Percentiles rank a stretch among this genome's conserved stretches.
phyloP scores from a whole-genome alignment of 2,113 vertebrate genomes.

The Clarias macrocephalus region DNA sequence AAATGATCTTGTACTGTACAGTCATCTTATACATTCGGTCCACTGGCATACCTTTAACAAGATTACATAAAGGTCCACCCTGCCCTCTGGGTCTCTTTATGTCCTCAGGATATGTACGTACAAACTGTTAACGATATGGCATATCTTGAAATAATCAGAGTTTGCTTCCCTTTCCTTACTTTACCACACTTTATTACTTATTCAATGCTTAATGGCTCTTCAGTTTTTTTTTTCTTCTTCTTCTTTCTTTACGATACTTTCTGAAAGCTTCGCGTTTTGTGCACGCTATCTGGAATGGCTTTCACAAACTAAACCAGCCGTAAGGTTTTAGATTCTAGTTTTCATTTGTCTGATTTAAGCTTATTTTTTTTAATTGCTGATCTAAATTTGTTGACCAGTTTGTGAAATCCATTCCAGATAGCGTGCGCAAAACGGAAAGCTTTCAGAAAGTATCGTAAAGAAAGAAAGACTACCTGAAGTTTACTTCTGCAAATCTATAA shows the following conservation, averaged over 20 bases:
- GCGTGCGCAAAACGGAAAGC: no score
- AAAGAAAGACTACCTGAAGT: no score
- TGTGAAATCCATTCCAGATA: no score
- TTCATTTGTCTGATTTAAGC: no score
- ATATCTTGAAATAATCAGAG: background rate
- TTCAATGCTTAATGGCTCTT: background rate
- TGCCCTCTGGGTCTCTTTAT: background rate
- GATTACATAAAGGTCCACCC: background rate
- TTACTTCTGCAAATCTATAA: background rate
- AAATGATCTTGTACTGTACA: background rate
- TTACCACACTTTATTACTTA: background rate
- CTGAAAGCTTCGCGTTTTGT: no score
- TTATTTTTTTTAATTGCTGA: no score
- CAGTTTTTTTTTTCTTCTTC: no score
- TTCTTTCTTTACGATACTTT: no score
- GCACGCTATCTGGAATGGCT: no score
- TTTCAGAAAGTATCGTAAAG: no score
- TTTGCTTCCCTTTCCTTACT: background rate
- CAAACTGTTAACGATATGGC: background rate
- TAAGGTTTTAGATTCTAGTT: background rate
- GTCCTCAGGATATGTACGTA: background rate
- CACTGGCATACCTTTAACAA: background rate
- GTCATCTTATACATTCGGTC: background rate
- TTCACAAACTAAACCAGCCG: no score
- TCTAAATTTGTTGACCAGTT: no score